phyloP scores from a whole-genome alignment of 2,113 vertebrate genomes.

The Pao palembangensis region DNA sequence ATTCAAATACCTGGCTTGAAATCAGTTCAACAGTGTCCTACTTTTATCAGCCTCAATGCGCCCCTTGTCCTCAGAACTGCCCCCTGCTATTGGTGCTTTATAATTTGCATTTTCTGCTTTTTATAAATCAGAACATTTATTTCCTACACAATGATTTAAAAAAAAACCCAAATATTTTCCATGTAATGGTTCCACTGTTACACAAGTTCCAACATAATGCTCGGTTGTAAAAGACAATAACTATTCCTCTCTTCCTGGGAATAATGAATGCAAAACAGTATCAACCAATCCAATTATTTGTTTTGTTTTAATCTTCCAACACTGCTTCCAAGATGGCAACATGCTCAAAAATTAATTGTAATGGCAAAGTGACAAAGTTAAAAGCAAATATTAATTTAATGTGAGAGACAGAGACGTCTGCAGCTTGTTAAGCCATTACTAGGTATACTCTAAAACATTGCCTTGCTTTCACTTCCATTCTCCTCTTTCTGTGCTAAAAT shows the following conservation, averaged over 20 bases:
- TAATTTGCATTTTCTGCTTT: too few species aligned
- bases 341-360: too few species aligned
- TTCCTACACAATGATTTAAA: too few species aligned
- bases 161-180: too few species aligned
- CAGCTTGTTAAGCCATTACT: conserved; percentile 18
- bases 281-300: background rate
- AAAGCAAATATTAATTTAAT: conserved; percentile 13
- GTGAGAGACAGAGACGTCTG: background rate
- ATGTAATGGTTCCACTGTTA: too few species aligned
- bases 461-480: conserved; percentile 36
- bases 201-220: too few species aligned
- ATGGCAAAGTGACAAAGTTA: background rate
- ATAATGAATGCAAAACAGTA: background rate
- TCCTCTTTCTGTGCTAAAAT: conserved; percentile 55
- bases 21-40: too few species aligned
- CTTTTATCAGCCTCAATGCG: too few species aligned
- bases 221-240: conserved; percentile 4
- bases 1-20: too few species aligned
- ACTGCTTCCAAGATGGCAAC: background rate
- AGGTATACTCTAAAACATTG: conserved; percentile 34
- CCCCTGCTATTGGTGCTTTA: too few species aligned
- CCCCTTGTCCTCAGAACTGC: too few species aligned
- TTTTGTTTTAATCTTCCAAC: background rate
- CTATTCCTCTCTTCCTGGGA: background rate
- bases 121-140: too few species aligned